Percentiles rank a stretch among this genome's conserved stretches.
Conservation (phyloP, 92 coral and sea anemone species). For the Parazoanthus swiftii region DNA sequence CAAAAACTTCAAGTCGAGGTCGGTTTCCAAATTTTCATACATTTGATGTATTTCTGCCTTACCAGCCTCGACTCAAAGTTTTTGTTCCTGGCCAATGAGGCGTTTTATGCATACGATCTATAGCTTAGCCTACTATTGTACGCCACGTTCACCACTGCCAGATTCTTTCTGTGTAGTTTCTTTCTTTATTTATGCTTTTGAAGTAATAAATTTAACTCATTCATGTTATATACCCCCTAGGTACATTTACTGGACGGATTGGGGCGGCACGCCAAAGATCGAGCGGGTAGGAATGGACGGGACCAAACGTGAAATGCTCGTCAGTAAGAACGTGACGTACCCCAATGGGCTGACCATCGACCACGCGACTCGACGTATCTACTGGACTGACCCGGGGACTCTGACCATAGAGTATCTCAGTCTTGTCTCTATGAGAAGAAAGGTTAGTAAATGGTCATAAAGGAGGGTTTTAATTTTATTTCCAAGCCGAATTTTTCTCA, state of each 20-base stretch:
- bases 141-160: too few species aligned
- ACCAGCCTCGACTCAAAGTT: too few species aligned
- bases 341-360: slow-evolving; percentile 58
- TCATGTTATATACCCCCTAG: neutral
- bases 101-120: too few species aligned
- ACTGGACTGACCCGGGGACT: slow-evolving; percentile 61
- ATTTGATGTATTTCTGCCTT: too few species aligned
- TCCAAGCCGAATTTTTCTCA: too few species aligned
- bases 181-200: neutral
- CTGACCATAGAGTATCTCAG: slow-evolving; percentile 50
- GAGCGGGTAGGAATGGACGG: slow-evolving; percentile 65
- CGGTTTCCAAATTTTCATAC: too few species aligned
- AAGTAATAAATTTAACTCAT: neutral
- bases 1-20: too few species aligned
- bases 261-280: slow-evolving; percentile 51
- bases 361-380: slow-evolving; percentile 36
- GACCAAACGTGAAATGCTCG: slow-evolving; percentile 39
- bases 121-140: too few species aligned
- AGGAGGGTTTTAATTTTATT: too few species aligned
- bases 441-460: neutral
- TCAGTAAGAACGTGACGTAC: slow-evolving; percentile 45
- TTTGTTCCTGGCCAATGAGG: too few species aligned
- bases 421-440: slow-evolving; percentile 34
- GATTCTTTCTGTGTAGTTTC: neutral
- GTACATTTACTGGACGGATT: slow-evolving; percentile 60